Evolutionary conservation across 2,113 vertebrate species (phyloP).

Genomic region (Nycticorax nycticorax): DNA sequence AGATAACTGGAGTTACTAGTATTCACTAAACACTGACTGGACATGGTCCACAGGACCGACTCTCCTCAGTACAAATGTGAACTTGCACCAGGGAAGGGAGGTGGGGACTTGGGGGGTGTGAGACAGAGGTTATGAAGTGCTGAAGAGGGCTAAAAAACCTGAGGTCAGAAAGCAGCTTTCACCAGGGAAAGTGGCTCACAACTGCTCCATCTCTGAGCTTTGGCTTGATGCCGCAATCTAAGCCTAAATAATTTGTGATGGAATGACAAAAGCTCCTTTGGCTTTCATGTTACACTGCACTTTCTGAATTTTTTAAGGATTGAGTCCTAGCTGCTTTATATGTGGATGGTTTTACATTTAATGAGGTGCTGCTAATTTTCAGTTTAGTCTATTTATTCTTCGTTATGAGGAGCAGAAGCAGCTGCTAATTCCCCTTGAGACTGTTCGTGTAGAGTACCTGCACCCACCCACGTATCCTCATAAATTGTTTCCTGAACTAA

Average conservation of each 20-base stretch:
- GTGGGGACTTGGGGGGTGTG: neutral
- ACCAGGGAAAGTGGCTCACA: neutral
- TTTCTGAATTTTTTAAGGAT: slow-evolving; percentile 61
- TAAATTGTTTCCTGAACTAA: slow-evolving; percentile 57
- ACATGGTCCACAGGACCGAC: too few species aligned
- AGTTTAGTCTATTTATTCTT: slow-evolving; percentile 53
- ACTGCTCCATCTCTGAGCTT: neutral
- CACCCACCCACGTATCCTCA: slow-evolving; percentile 23
- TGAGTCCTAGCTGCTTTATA: slow-evolving; percentile 3
- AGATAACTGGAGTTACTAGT: neutral
- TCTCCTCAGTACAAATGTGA: neutral
- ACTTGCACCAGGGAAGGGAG: neutral
- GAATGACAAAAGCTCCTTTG: slow-evolving; percentile 44
- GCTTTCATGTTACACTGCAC: slow-evolving; percentile 11
- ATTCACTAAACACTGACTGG: neutral
- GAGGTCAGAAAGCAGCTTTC: neutral
- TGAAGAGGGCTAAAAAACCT: neutral
- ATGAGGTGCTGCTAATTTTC: slow-evolving; percentile 59
- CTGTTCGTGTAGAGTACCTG: neutral
- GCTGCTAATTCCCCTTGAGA: slow-evolving; percentile 46
- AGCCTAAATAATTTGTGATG: slow-evolving; percentile 56
- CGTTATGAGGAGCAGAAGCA: slow-evolving; percentile 9
- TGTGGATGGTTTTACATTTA: slow-evolving; percentile 51
- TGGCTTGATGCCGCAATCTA: neutral
- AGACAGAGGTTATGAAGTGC: neutral